Conservation (phyloP, 2,888 invertebrate species). For the Cyaniris semiargus region DNA sequence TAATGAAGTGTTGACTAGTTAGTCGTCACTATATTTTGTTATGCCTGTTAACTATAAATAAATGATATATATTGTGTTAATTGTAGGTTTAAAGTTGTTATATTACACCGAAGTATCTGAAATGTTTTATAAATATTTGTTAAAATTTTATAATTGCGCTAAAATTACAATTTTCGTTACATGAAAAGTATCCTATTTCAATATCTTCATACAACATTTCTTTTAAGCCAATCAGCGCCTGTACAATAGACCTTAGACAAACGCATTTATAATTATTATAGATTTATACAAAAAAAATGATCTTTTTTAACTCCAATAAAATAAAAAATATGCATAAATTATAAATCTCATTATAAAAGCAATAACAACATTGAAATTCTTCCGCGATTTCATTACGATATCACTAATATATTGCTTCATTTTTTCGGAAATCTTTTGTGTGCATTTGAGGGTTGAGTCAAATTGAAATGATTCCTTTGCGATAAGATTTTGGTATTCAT, state of each 20-base stretch:
- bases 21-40: neutral
- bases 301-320: neutral
- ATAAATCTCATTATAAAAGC: conserved; percentile 34
- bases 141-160: no score
- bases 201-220: no score
- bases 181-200: no score
- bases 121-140: no score
- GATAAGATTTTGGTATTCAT: conserved; percentile 7
- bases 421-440: conserved; percentile 34
- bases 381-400: conserved; percentile 70
- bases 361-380: conserved; percentile 36
- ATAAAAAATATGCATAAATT: conserved; percentile 34
- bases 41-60: neutral
- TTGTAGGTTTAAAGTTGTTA: neutral
- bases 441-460: conserved; percentile 30
- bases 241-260: no score
- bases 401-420: conserved; percentile 51
- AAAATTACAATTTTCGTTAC: no score
- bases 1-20: conserved; percentile 5
- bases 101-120: no score
- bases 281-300: no score
- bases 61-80: neutral
- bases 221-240: no score
- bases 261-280: no score
- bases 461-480: conserved; percentile 34